These are phyloP conservation scores for Chesias legatella DNA, from an alignment of 2,888 invertebrate genomes.

Conservation along the genomic window DNA sequence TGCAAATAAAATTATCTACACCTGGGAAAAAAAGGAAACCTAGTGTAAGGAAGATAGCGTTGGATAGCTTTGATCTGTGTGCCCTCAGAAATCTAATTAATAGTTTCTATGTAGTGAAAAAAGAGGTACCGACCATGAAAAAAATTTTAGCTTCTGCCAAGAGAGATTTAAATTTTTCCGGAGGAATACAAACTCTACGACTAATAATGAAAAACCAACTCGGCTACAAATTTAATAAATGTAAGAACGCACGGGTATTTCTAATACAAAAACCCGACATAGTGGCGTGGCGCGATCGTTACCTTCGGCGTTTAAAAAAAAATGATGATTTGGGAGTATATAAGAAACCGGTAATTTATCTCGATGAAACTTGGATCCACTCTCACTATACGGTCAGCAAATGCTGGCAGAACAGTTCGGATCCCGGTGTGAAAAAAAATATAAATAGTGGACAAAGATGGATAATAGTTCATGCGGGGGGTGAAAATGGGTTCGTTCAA, in stretches of 20 bases:
- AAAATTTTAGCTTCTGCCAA: slow-evolving; percentile 25
- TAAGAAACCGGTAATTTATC: slow-evolving; percentile 30
- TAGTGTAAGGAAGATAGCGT: slow-evolving; percentile 13
- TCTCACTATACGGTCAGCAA: slow-evolving; percentile 24
- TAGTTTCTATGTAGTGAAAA: slow-evolving; percentile 25
- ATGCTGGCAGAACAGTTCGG: slow-evolving; percentile 29
- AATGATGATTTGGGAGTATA: slow-evolving; percentile 24
- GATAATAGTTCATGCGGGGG: slow-evolving; percentile 27
- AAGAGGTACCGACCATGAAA: slow-evolving; percentile 27
- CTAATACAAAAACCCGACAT: slow-evolving; percentile 31
- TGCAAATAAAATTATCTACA: slow-evolving; percentile 22
- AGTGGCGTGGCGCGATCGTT: slow-evolving; percentile 31
- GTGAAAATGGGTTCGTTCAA: slow-evolving; percentile 25
- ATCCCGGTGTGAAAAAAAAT: slow-evolving; percentile 20
- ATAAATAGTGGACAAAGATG: slow-evolving; percentile 21
- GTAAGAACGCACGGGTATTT: slow-evolving; percentile 15
- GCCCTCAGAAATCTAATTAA: slow-evolving; percentile 21
- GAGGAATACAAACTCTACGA: background rate
- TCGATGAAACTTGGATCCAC: slow-evolving; percentile 16
- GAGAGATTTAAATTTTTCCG: slow-evolving; percentile 6
- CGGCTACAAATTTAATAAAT: slow-evolving; percentile 26
- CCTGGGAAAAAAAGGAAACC: slow-evolving; percentile 26
- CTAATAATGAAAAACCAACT: slow-evolving; percentile 5
- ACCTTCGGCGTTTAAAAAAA: slow-evolving; percentile 28
- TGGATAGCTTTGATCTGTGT: slow-evolving; percentile 22